Percentiles rank a stretch among this genome's conserved stretches.
Evolutionary conservation across 2,113 vertebrate species (phyloP).

Genomic region (Patagioenas fasciata): DNA sequence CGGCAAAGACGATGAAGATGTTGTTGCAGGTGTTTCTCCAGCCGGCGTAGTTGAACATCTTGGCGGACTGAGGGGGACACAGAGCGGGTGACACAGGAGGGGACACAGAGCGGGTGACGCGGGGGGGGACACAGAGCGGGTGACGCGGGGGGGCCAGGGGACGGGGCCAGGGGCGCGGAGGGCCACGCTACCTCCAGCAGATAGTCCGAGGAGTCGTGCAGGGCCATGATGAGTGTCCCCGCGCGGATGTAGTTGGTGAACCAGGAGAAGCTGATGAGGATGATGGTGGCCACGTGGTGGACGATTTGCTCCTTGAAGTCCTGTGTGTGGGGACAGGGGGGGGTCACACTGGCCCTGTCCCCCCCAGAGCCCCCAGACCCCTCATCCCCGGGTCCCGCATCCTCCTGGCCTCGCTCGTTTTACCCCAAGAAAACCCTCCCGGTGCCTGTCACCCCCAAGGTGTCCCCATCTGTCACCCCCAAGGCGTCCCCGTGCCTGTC

Average conservation of each 20-base stretch:
- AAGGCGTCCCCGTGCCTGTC: no score
- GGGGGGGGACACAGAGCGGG: no score
- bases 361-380: neutral
- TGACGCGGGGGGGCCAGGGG: neutral
- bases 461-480: no score
- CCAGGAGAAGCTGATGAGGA: conserved; percentile 97
- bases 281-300: conserved; percentile 93
- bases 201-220: conserved; percentile 92
- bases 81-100: no score
- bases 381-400: neutral
- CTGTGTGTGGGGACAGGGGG: conserved; percentile 50
- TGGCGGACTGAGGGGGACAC: conserved; percentile 83
- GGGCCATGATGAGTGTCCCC: conserved; percentile 92
- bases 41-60: conserved; percentile 97
- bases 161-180: no score
- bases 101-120: no score
- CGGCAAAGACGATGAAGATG: conserved; percentile 92
- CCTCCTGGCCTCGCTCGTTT: no score
- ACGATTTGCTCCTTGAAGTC: conserved; percentile 96
- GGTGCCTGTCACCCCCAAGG: rapidly evolving
- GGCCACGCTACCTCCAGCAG: conserved; percentile 83
- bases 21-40: conserved; percentile 93
- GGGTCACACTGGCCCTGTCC: neutral
- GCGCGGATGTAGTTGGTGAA: conserved; percentile 92
- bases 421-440: no score